Base-by-base conservation (phyloP, 2,113 vertebrate genomes). In the Cettia cetti region DNA sequence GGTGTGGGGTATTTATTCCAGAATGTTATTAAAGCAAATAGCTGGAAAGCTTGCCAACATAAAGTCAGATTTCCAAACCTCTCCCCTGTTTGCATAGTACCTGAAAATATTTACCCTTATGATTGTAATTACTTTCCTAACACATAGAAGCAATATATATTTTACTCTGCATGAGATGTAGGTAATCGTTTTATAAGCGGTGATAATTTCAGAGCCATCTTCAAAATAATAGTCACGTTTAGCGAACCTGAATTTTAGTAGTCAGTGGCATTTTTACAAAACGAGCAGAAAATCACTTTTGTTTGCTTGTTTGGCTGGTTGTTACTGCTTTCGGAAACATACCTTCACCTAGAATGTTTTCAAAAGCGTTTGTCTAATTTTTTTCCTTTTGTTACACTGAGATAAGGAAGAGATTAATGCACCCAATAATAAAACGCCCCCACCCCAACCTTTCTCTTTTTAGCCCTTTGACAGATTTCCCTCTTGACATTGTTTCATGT, bases 101-200 rank as follows among this genome's bases (percentile, higher is more conserved):
- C 89, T 81, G 77, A 86, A 95, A 95, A 93, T 96, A 95, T 95
- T 95, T 95, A 80, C 76, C 42, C 27, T 96, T 89, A 54, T 33
- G 69, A 56, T 69, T 78, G 57, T 47, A 90, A 91, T 84, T 90
- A 92, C 52, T 77, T 82, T 90, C 69, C 76, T 54, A 82, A 86
- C 53, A 88, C 68, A 76, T 27, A 84, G 47, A 75, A 74, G 78
- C 54, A 90, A 69, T 70, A 45, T 77, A n/a, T 75, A 60, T 79
- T 86, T 90, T 87, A 72, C 59, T 86, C 90, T 60, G 68, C 91
- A 35, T 77, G 74, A 85, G 68, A 71, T 50, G n/a, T 31, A 86
- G 72, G 76, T 80, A 89, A 75, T 84, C 37, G 52, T 94, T 92
- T 90, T 89, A 77, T 53, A 91, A 92, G 61, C 35, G 3, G 30